These are phyloP conservation scores for Machaerirhynchus nigripectus DNA, from an alignment of 2,113 vertebrate species.

Conservation along the genomic window DNA sequence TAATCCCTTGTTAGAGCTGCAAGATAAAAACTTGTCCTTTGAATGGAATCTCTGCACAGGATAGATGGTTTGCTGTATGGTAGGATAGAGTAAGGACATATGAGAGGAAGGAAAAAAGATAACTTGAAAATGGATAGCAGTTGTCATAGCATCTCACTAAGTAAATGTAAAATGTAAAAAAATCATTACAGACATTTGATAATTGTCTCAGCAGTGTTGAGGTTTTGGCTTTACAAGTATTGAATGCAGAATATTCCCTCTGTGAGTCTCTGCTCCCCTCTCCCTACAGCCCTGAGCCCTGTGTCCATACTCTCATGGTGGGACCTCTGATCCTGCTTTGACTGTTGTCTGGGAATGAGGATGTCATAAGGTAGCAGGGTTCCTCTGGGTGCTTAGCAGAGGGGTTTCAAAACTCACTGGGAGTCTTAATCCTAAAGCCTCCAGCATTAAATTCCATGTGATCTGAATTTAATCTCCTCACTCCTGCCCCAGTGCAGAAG, in stretches of 20 bases:
- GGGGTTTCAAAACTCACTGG: neutral
- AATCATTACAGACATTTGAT: neutral
- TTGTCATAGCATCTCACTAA: neutral
- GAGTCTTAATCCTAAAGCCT: constrained; percentile 9
- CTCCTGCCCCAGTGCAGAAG: neutral
- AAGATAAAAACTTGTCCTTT: neutral
- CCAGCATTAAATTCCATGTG: neutral
- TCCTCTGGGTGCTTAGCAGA: neutral
- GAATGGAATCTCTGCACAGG: neutral
- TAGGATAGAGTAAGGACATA: neutral
- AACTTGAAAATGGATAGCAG: neutral
- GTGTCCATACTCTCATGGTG: accelerated
- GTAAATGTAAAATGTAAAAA: neutral
- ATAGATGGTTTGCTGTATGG: neutral
- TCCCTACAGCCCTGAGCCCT: neutral
- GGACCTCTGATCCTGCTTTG: neutral
- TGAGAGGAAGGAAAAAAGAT: neutral
- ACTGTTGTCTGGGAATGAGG: neutral
- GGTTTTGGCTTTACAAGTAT: neutral
- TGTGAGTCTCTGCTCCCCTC: neutral
- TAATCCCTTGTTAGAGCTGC: neutral
- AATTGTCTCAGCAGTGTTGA: neutral
- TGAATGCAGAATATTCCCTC: neutral
- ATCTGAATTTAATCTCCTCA: neutral
- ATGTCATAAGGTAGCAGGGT: neutral